Conservation (phyloP, 2,888 invertebrate species). For the Lasioglossum morio region DNA sequence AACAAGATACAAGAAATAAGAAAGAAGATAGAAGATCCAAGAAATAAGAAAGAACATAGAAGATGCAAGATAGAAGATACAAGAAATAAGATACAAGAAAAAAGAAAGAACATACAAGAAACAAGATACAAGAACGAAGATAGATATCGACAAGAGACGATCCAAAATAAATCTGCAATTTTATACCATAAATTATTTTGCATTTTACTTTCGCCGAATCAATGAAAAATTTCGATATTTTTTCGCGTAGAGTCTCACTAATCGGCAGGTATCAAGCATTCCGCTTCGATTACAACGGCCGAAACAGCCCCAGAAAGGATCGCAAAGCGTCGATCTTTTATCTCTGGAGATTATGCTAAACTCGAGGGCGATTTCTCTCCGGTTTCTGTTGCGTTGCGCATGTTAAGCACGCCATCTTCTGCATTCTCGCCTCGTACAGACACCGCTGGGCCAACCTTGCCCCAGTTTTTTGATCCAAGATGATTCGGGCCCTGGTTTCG, state of each 20-base stretch:
- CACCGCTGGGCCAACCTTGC: conserved; percentile 41
- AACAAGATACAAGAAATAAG: too few relatives aligned
- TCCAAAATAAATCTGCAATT: too few relatives aligned
- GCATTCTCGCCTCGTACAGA: conserved; percentile 37
- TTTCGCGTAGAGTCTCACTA: not conserved
- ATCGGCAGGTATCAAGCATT: not conserved
- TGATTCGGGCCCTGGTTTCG: not conserved
- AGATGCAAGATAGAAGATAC: too few relatives aligned
- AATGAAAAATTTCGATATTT: too few relatives aligned
- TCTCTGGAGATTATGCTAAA: conserved; percentile 30
- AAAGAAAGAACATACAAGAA: too few relatives aligned
- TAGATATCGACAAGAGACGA: too few relatives aligned
- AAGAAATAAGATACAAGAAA: too few relatives aligned
- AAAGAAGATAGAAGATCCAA: too few relatives aligned
- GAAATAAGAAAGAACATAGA: too few relatives aligned
- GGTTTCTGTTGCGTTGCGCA: conserved; percentile 35
- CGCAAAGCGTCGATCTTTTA: not conserved
- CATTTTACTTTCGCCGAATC: too few relatives aligned
- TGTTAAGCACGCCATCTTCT: conserved; percentile 36
- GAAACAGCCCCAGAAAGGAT: not conserved
- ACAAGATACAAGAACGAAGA: too few relatives aligned
- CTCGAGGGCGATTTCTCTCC: conserved; percentile 44
- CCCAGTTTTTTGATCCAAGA: conserved; percentile 31
- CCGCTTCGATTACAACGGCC: not conserved
- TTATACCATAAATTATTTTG: too few relatives aligned